These are phyloP conservation scores for Aphelocoma californica DNA, from an alignment of 2,797 vertebrate genomes.

Conservation along the genomic window DNA sequence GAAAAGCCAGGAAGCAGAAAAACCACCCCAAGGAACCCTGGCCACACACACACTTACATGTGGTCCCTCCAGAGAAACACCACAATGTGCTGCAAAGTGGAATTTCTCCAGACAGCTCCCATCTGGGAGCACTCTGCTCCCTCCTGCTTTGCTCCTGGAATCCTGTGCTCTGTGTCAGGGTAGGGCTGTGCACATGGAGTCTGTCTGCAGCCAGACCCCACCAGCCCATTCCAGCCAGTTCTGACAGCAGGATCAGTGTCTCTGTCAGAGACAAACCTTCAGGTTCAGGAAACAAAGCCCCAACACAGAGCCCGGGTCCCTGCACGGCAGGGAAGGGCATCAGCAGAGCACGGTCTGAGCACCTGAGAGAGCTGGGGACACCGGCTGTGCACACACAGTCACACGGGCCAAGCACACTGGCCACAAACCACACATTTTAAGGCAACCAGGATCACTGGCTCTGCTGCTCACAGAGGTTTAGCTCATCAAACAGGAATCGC, in stretches of 20 bases:
- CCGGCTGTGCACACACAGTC: not conserved
- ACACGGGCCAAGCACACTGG: not conserved
- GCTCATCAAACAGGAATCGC: not conserved
- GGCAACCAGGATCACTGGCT: not conserved
- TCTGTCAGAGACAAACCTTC: not conserved
- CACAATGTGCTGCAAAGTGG: not conserved
- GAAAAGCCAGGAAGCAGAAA: not conserved
- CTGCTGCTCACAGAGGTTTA: not conserved
- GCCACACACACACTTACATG: fast-evolving
- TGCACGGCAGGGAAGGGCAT: fast-evolving
- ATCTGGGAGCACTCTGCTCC: not conserved
- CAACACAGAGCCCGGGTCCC: not conserved
- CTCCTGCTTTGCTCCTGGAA: not conserved
- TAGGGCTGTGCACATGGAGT: fast-evolving
- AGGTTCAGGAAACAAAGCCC: not conserved
- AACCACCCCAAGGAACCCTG: not conserved
- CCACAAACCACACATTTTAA: not conserved
- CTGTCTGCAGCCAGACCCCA: not conserved
- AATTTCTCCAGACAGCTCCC: not conserved
- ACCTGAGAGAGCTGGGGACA: not conserved
- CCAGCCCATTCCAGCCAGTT: not conserved
- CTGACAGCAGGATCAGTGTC: not conserved
- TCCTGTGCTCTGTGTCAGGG: not conserved
- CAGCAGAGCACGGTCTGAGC: not conserved
- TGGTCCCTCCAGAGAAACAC: not conserved